A percentile compares a stretch with the other conserved stretches of the same genome.
phyloP scores from a whole-genome alignment of 2,797 vertebrate species.

The Meda fulgida region DNA sequence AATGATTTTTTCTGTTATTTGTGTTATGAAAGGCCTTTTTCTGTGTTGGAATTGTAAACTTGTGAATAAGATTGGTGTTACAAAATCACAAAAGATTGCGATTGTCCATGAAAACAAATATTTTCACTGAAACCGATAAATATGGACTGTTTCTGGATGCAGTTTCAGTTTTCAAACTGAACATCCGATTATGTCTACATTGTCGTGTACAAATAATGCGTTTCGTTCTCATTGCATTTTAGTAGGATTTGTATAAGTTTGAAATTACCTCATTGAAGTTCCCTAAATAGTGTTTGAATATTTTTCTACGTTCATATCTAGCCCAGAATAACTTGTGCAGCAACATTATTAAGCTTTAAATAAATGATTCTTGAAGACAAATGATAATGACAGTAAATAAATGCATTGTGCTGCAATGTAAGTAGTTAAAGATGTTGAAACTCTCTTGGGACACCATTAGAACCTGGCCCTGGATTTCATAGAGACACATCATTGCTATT shows the following conservation, averaged over 20 bases:
- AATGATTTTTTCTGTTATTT: not conserved
- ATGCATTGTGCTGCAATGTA: not conserved
- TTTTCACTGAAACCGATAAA: conserved; percentile 23
- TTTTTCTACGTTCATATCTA: not conserved
- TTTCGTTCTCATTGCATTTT: not conserved
- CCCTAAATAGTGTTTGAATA: conserved; percentile 1
- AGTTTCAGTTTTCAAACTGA: conserved; percentile 1
- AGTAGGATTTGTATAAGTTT: not conserved
- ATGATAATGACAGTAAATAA: not conserved
- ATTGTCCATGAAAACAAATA: conserved; percentile 26
- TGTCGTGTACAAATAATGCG: not conserved
- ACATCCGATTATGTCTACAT: not conserved
- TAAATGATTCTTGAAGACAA: not conserved
- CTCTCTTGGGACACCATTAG: conserved; percentile 29
- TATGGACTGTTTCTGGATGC: not conserved
- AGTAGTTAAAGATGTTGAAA: conserved; percentile 5
- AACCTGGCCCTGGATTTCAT: conserved; percentile 28
- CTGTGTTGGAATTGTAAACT: not conserved
- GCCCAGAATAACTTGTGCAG: not conserved
- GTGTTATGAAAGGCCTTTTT: conserved; percentile 14
- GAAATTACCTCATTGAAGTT: not conserved
- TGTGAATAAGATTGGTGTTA: conserved; percentile 25
- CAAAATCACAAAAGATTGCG: conserved; percentile 31
- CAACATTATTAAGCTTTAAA: not conserved
- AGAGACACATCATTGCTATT: conserved; percentile 47